Percentiles rank a stretch among this genome's conserved stretches.
Conservation (phyloP, 1,140 invertebrate species). For the Penaeus chinensis region DNA sequence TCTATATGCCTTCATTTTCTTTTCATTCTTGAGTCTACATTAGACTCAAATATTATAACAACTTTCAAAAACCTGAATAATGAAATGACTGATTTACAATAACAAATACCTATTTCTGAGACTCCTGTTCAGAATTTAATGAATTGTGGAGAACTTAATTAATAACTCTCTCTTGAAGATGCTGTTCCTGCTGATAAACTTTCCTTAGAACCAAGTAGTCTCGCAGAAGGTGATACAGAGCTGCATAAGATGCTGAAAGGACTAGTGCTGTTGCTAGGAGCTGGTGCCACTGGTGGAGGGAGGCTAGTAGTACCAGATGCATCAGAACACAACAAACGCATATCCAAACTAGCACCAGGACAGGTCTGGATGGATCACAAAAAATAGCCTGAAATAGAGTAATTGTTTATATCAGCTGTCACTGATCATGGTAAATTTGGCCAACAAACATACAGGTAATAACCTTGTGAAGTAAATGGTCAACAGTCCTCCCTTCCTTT, state of each 20-base stretch:
- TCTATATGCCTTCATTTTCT: not conserved
- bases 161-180: constrained; percentile 73
- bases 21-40: not conserved
- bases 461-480: too few species aligned
- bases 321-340: constrained; percentile 80
- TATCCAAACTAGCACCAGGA: constrained; percentile 80
- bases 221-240: constrained; percentile 87
- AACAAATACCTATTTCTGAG: too few species aligned
- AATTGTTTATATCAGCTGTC: not conserved
- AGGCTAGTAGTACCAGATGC: constrained; percentile 82
- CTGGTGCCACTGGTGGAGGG: constrained; percentile 90
- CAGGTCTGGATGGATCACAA: constrained; percentile 83
- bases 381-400: constrained; percentile 80
- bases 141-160: constrained; percentile 42
- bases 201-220: constrained; percentile 88
- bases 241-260: constrained; percentile 90
- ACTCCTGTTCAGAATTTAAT: not conserved
- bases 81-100: too few species aligned
- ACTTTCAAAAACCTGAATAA: too few species aligned
- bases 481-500: too few species aligned
- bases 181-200: constrained; percentile 81
- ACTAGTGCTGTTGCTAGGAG: constrained; percentile 86
- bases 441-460: too few species aligned
- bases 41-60: too few species aligned
- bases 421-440: constrained; percentile 3